Evolutionary conservation across 2,113 vertebrate genomes (phyloP).

Genomic region (Ctenomys sociabilis): DNA sequence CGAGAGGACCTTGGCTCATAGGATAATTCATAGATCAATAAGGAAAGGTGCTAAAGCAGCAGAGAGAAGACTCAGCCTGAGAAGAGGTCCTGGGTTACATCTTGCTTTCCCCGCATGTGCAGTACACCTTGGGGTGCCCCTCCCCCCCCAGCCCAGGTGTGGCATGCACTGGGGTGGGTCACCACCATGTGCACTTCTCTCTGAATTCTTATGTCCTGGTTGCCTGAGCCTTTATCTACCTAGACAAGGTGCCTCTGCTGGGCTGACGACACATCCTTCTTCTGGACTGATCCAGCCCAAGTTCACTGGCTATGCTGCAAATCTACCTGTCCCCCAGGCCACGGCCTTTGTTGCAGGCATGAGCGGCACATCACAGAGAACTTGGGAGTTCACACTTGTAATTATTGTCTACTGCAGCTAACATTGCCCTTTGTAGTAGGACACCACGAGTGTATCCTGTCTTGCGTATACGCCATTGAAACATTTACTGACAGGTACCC

Average conservation of each 20-base stretch:
- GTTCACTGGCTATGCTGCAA: neutral
- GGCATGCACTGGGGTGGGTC: neutral
- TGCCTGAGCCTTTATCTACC: neutral
- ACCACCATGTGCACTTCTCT: neutral
- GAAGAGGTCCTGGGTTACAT: neutral
- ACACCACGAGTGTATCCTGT: neutral
- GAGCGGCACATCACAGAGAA: neutral
- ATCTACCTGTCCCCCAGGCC: neutral
- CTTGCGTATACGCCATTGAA: neutral
- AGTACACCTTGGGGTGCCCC: fast-evolving
- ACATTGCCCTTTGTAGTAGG: neutral
- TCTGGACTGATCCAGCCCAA: neutral
- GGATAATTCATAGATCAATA: neutral
- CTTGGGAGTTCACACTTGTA: neutral
- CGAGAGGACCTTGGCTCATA: neutral
- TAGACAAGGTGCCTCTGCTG: neutral
- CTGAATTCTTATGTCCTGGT: neutral
- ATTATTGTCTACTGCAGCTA: neutral
- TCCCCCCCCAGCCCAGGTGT: neutral
- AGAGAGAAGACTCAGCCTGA: neutral
- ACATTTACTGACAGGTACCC: neutral
- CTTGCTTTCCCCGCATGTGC: fast-evolving
- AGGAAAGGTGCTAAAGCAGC: neutral
- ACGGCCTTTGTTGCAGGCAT: neutral
- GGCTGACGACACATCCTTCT: neutral